Evolutionary conservation across 2,888 invertebrate species (phyloP).

Genomic region (Orthonevra nobilis): DNA sequence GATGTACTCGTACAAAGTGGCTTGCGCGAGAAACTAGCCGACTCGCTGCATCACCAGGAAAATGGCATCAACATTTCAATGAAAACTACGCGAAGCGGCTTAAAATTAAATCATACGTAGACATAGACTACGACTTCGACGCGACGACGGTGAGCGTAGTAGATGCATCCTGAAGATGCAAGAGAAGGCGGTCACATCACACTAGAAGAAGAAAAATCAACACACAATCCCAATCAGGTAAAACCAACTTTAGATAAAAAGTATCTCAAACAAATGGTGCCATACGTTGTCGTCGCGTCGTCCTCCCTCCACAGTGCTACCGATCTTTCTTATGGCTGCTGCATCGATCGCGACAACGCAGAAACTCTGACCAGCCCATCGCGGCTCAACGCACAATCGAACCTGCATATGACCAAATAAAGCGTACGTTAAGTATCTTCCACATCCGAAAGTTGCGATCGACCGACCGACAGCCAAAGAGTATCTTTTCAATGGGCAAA

Average conservation of each 20-base stretch:
- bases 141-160: too few relatives aligned
- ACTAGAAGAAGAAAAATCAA: slow-evolving; percentile 25
- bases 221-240: slow-evolving; percentile 51
- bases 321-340: neutral
- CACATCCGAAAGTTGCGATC: slow-evolving; percentile 55
- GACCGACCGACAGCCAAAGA: slow-evolving; percentile 48
- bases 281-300: slow-evolving; percentile 50
- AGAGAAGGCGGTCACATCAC: slow-evolving; percentile 29
- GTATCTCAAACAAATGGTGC: slow-evolving; percentile 69
- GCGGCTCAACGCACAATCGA: slow-evolving; percentile 33
- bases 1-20: slow-evolving; percentile 51
- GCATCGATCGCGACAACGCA: neutral
- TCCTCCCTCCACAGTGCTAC: slow-evolving; percentile 44
- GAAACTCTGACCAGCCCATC: slow-evolving; percentile 40
- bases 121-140: too few relatives aligned
- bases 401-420: slow-evolving; percentile 55
- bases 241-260: slow-evolving; percentile 62
- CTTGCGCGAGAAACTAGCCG: slow-evolving; percentile 55
- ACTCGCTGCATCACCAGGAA: slow-evolving; percentile 13
- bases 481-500: slow-evolving; percentile 54
- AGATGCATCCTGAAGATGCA: slow-evolving; percentile 57
- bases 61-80: slow-evolving; percentile 52
- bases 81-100: slow-evolving; percentile 55
- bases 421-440: slow-evolving; percentile 49
- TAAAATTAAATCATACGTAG: slow-evolving; percentile 69